Percentiles rank a stretch among this genome's conserved stretches.
Evolutionary conservation across 1,140 invertebrate species (phyloP).

Genomic region (Rhagoletis pomonella): DNA sequence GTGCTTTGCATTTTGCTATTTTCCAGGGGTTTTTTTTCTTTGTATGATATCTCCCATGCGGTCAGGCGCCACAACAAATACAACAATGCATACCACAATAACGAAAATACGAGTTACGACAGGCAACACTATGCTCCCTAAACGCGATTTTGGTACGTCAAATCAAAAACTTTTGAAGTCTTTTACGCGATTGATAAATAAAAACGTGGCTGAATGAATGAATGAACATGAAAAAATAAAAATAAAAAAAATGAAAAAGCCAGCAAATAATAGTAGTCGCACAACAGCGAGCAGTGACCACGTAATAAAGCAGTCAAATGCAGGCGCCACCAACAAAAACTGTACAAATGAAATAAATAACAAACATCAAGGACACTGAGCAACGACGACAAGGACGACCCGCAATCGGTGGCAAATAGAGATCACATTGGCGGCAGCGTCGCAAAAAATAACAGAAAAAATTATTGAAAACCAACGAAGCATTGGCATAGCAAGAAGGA

Average conservation of each 20-base stretch:
- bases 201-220: slow-evolving; percentile 3
- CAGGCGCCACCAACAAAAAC: slow-evolving; percentile 23
- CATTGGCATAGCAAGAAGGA: too few species aligned
- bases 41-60: background rate
- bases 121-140: background rate
- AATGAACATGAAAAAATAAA: background rate
- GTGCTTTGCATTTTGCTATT: background rate
- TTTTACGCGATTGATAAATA: slow-evolving; percentile 44
- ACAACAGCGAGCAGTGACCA: slow-evolving; percentile 5
- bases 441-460: background rate
- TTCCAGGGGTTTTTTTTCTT: too few species aligned
- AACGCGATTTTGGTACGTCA: background rate
- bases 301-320: slow-evolving; percentile 38
- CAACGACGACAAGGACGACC: background rate
- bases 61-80: background rate
- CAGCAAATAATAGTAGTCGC: slow-evolving; percentile 16
- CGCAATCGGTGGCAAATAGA: background rate
- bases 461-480: background rate
- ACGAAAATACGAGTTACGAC: background rate
- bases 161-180: slow-evolving; percentile 21
- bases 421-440: background rate
- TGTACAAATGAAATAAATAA: background rate
- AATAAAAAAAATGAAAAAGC: background rate
- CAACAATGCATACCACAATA: background rate
- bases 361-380: slow-evolving; percentile 42